A percentile compares a stretch with the other conserved stretches of the same genome.
phyloP scores from a whole-genome alignment of 2,888 invertebrate species.

The Aleiodes testaceus region DNA sequence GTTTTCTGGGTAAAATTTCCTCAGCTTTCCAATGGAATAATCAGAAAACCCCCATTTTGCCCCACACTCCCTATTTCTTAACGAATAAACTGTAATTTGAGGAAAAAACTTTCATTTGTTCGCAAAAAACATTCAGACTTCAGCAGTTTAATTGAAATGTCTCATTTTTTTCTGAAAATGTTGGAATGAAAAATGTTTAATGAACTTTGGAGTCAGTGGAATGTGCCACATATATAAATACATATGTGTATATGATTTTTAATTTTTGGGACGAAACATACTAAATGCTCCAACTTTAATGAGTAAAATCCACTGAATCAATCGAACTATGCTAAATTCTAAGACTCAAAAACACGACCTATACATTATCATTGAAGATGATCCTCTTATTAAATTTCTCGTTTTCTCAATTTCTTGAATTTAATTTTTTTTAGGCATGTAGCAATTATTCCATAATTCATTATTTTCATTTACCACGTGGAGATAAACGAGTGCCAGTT shows the following conservation, averaged over 20 bases:
- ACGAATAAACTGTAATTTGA: constrained; percentile 3
- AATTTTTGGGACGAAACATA: constrained; percentile 48
- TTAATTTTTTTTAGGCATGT: constrained; percentile 61
- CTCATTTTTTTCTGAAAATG: constrained; percentile 22
- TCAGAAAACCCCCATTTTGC: too few relatives aligned
- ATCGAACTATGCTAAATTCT: constrained; percentile 62
- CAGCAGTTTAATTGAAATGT: not conserved
- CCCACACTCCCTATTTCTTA: too few relatives aligned
- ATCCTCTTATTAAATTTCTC: constrained; percentile 39
- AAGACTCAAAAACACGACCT: constrained; percentile 65
- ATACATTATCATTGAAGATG: constrained; percentile 57
- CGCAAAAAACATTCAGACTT: constrained; percentile 18
- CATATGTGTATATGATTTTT: constrained; percentile 41
- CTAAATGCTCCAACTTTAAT: constrained; percentile 59
- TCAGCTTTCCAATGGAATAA: too few relatives aligned
- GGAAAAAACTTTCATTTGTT: constrained; percentile 43
- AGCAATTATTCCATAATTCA: constrained; percentile 64
- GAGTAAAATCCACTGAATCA: constrained; percentile 57
- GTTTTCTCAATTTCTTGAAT: not conserved
- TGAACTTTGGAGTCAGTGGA: constrained; percentile 37
- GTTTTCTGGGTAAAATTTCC: too few relatives aligned
- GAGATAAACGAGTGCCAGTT: constrained; percentile 77
- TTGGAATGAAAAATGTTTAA: constrained; percentile 51
- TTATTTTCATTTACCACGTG: constrained; percentile 74
- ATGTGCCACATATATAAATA: constrained; percentile 37